Percentiles rank a stretch among this genome's conserved stretches.
Evolutionary conservation across 2,888 invertebrate genomes (phyloP).

Genomic region (Rhodophaea formosa): DNA sequence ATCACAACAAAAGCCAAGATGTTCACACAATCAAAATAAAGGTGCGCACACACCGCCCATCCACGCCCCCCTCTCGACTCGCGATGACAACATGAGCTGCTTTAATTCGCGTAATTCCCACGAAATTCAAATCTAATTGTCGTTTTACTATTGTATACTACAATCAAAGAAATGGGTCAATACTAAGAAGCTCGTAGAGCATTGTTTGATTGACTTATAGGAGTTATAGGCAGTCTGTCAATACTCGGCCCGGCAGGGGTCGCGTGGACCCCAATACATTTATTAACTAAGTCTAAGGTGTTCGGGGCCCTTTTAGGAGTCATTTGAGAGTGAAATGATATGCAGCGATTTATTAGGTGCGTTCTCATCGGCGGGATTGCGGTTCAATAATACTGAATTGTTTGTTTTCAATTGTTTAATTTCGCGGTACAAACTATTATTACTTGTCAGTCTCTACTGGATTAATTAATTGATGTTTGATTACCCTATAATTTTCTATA

Average conservation of each 20-base stretch:
- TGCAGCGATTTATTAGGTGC: slow-evolving; percentile 71
- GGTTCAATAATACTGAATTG: slow-evolving; percentile 19
- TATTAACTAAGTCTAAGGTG: slow-evolving; percentile 56
- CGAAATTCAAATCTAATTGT: slow-evolving; percentile 77
- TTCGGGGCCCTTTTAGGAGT: slow-evolving; percentile 54
- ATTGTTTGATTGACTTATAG: slow-evolving; percentile 78
- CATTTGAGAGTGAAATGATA: slow-evolving; percentile 76
- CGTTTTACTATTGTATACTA: slow-evolving; percentile 59
- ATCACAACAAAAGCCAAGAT: slow-evolving; percentile 37
- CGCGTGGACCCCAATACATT: slow-evolving; percentile 45
- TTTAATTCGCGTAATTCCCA: slow-evolving; percentile 74
- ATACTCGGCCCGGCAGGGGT: slow-evolving; percentile 65
- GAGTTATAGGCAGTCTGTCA: slow-evolving; percentile 78
- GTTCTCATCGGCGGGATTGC: slow-evolving; percentile 51
- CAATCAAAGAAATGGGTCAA: slow-evolving; percentile 78
- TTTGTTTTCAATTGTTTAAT: slow-evolving; percentile 20
- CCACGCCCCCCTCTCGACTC: slow-evolving; percentile 52
- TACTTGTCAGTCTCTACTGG: background rate
- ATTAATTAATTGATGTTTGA: background rate
- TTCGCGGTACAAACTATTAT: slow-evolving; percentile 1
- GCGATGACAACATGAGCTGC: slow-evolving; percentile 64
- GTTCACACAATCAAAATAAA: slow-evolving; percentile 49
- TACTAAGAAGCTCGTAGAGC: slow-evolving; percentile 61
- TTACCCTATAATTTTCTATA: too few relatives aligned
- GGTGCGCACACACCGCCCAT: slow-evolving; percentile 53